Evolutionary conservation across 2,797 vertebrate species (phyloP), one percentile per base, ranked within the genome.

Genomic region (Microctenopoma steveboyesi): DNA sequence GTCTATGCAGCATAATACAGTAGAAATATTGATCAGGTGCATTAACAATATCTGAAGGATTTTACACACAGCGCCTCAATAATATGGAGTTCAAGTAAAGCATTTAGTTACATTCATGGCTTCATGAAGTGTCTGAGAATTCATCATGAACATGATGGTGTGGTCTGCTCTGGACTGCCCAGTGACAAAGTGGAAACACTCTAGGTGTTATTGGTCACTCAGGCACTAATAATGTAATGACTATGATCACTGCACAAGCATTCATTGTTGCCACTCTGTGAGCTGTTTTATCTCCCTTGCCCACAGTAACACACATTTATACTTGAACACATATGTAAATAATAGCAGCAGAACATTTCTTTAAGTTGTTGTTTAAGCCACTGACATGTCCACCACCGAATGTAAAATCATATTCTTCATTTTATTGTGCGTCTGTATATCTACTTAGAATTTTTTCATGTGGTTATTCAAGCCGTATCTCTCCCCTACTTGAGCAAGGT

Each of bases 401-500:
- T 62, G 64, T 63, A 13, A 50, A 28, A 60, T 37, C 10, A 42
- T 10, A 13, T 45, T 65, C 8, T 50, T 53, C 42, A 54, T 70
- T 54, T 37, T 77, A 52, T 73, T 65, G 52, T n/a, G 14, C 25
- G 18, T 74, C 18, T 74, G 35, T 78, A 62, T 51, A 47, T 67
- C 7, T 64, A 74, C 85, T 85, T 78, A 85, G 82, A 90, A 81
- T 82, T 83, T 84, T 83, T 84, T 72, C 66, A 59, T 81, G 74
- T 72, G 75, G 84, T 69, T 83, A 71, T 86, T 68, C 58, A 33
- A 47, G 53, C 70, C 42, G 9, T 66, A 76, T 82, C 78, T 55
- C 76, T 78, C 82, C 78, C 76, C 76, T 76, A 78, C 87, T 86
- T 84, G 75, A 90, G 85, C 75, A 78, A 88, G 83, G 84, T 92